Base-by-base conservation (phyloP, 2,888 invertebrate species). In the Ophion ventricosus region DNA sequence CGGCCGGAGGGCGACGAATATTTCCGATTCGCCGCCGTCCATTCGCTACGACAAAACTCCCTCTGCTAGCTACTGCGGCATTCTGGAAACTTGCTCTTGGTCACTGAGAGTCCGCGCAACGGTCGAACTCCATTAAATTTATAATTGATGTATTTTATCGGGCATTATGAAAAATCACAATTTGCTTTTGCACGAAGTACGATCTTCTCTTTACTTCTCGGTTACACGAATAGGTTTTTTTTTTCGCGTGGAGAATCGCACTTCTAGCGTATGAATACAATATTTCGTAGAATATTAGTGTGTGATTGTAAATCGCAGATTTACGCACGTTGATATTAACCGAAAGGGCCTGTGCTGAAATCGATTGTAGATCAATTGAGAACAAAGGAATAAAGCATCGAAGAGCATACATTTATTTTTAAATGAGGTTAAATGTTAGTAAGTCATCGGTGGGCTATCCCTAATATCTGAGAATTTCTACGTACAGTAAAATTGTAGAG, bases 1-100 rank as follows among this genome's bases (percentile, higher is more conserved):
- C 74, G 81, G 81, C 59, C 74, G 81, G 81, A 84, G 77, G 81
- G 84, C 84, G 78, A 84, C 78, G 84, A 84, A 86, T 86, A 86
- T 86, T 86, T 85, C 82, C 80, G 76, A 85, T 78, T 81, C 78
- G 57, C 81, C 49, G 35, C 67, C 61, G 54, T 79, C 59, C 79
- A 63, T 64, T 70, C 40, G 54, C 66, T 40, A 67, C 76, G 66
- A 66, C 56, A 57, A 66, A 66, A 17, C 14, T 63, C 20, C n/a
- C n/a, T 49, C 14, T n/a, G n/a, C n/a, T 17, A 56, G n/a, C 25
- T 35, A 25, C 23, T 54, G 20, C 29, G 14, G 63, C 23, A 64
- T 64, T 54, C 64, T 29, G 20, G 29, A 35, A 75, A 20, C 73
- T 43, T 43, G 20, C 14, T 64, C 64, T 20, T 10, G 35, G 10